Percentiles rank a stretch among this genome's conserved stretches.
phyloP scores from a whole-genome alignment of 2,113 vertebrate species.

The Neogale vison region DNA sequence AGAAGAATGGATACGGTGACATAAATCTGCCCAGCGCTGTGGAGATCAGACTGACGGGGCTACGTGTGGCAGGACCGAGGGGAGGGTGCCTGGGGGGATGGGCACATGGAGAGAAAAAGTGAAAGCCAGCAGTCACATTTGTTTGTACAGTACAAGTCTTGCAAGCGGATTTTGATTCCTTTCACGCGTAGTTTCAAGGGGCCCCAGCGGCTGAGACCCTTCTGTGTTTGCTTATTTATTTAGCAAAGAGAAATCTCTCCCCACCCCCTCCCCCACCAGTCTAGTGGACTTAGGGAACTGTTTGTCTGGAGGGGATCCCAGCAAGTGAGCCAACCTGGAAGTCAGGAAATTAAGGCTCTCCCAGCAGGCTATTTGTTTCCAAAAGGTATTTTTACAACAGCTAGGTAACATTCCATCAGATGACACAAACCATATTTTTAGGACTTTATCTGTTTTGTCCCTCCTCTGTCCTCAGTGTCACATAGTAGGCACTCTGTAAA shows the following conservation, averaged over 20 bases:
- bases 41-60: neutral
- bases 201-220: neutral
- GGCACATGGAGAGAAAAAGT: neutral
- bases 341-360: neutral
- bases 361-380: neutral
- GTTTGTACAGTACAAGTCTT: neutral
- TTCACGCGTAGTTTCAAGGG: neutral
- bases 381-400: neutral
- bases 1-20: neutral
- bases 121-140: neutral
- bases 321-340: neutral
- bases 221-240: neutral
- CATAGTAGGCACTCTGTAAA: neutral
- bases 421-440: neutral
- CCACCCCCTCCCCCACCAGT: too few species aligned
- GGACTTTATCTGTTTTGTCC: neutral
- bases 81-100: neutral
- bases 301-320: neutral
- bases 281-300: neutral
- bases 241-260: neutral
- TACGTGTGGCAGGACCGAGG: neutral
- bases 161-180: neutral
- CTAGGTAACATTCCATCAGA: neutral
- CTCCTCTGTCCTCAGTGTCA: neutral
- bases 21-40: neutral